Base-by-base conservation (phyloP, 92 coral and sea anemone species). In the Isaurus tuberculatus region DNA sequence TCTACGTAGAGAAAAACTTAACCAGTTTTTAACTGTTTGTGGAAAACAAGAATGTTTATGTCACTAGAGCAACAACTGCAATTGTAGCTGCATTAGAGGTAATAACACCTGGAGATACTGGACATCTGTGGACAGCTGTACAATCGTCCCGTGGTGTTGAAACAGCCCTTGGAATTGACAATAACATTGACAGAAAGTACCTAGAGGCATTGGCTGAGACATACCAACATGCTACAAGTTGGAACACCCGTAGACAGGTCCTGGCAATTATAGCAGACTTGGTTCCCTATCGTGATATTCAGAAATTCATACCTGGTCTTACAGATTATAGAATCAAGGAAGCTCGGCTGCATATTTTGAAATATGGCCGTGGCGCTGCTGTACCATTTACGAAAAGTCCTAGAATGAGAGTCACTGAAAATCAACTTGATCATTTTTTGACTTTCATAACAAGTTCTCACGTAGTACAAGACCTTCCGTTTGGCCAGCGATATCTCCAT, bases 241-340 rank as follows among this genome's bases (percentile, higher is more conserved):
- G 88, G 88, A 65, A 84, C 84, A 90, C 93, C 28, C 80, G 91
- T 70, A 63, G 93, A 31, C 91, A 87, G 65, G 78, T 87, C 31
- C 86, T 90, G 31, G 87, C 88, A 63, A 87, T 90, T 2, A 87
- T 90, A 27, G 93, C 91, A 32, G 93, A 87, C 81, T 82, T 90
- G 48, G 86, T 87, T n/a, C 81, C 90, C 11, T 83, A 65, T 53
- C 75, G 64, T 74, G 66, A 81, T 36, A 71, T 90, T 64, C 91
- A 90, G 80, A 81, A 81, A 53, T 90, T 86, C 58, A 90, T 90
- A 43, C 91, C 92, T 43, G 91, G 92, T 44, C 33, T 87, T 2
- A 87, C 91, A 13, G 78, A 72, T 15, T 70, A 87, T 44, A 60
- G 90, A 23, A 44, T 83, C 68, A 83, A 83, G 58, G 64, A n/a